These are phyloP conservation scores for Myotis planiceps DNA, from an alignment of 2,797 vertebrate species.

Conservation along the genomic window DNA sequence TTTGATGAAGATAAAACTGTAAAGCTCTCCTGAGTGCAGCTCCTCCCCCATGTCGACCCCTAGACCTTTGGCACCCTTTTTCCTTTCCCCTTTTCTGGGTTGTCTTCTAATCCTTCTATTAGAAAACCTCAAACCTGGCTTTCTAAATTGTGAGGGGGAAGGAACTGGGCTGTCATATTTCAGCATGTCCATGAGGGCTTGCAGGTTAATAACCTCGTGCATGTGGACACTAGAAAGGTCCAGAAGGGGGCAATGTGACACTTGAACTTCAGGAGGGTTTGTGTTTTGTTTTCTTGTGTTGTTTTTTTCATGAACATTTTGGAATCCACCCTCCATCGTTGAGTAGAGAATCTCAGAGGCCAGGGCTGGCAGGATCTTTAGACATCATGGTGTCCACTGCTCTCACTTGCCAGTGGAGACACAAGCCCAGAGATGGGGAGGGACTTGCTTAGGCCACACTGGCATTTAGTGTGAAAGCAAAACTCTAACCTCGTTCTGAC, in stretches of 20 bases:
- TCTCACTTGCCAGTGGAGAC: neutral
- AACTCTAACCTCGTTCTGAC: neutral
- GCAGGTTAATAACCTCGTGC: neutral
- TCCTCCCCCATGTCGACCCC: neutral
- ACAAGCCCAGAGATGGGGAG: neutral
- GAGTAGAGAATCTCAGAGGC: neutral
- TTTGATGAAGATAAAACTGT: neutral
- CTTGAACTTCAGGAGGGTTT: neutral
- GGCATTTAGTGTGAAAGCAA: neutral
- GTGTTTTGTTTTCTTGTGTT: neutral
- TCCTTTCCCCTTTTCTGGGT: neutral
- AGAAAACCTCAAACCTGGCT: neutral
- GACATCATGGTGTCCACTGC: neutral
- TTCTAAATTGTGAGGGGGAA: neutral
- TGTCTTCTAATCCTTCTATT: neutral
- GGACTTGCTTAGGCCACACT: neutral
- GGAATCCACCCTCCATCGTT: neutral
- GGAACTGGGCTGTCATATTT: neutral
- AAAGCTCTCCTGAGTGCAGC: neutral
- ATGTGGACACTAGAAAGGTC: neutral
- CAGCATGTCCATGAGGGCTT: neutral
- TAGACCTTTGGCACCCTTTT: neutral
- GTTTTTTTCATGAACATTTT: neutral
- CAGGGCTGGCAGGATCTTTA: neutral
- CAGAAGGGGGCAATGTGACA: conserved; percentile 63